Conservation (phyloP, 2,113 vertebrate species). For the Triplophysa dalaica region DNA sequence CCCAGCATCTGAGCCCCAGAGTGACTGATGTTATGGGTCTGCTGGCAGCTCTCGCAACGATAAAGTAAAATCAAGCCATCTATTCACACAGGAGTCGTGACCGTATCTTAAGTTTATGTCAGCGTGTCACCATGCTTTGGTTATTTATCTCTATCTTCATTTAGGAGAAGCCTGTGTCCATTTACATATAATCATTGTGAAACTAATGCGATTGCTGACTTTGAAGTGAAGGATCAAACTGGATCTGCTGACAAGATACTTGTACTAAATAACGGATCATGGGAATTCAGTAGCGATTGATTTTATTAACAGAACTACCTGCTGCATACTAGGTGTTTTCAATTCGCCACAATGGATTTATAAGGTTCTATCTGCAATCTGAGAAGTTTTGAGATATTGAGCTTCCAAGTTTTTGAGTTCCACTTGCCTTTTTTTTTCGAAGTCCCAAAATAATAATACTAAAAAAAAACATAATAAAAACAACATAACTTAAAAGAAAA, state of each 20-base stretch:
- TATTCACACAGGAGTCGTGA: constrained; percentile 49
- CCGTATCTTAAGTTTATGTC: constrained; percentile 50
- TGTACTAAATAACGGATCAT: not conserved
- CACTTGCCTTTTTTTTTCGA: too few relatives aligned
- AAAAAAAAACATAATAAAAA: too few relatives aligned
- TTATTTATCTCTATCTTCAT: constrained; percentile 55
- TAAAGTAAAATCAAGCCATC: constrained; percentile 48
- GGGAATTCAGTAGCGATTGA: not conserved
- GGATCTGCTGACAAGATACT: not conserved
- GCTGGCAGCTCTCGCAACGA: constrained; percentile 55
- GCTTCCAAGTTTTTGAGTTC: too few relatives aligned
- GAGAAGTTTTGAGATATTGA: too few relatives aligned
- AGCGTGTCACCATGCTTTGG: constrained; percentile 17
- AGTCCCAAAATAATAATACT: too few relatives aligned
- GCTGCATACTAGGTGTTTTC: not conserved
- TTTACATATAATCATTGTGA: constrained; percentile 56
- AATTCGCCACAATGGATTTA: not conserved
- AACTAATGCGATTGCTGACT: constrained; percentile 60
- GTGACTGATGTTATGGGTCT: constrained; percentile 63
- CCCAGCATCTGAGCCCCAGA: constrained; percentile 55
- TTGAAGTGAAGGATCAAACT: constrained; percentile 52
- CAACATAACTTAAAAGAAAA: too few relatives aligned
- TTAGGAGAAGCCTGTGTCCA: constrained; percentile 51
- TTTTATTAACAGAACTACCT: not conserved
- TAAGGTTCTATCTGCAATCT: too few relatives aligned